phyloP scores from a whole-genome alignment of 2,888 invertebrate species.

The Spialia ferax region DNA sequence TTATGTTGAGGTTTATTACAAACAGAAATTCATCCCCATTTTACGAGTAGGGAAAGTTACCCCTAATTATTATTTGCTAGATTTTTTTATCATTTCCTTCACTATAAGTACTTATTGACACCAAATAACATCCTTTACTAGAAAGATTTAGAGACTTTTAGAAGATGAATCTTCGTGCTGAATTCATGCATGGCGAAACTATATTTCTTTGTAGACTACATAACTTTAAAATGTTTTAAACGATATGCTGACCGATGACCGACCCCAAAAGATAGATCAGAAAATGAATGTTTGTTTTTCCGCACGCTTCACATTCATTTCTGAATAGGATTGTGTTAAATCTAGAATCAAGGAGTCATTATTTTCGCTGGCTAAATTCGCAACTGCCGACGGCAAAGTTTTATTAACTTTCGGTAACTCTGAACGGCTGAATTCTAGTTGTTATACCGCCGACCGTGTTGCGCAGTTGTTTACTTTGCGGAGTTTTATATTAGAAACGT shows the following conservation, averaged over 20 bases:
- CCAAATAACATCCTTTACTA: no score
- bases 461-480: conserved; percentile 30
- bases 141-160: no score
- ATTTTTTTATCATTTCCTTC: no score
- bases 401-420: conserved; percentile 38
- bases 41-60: no score
- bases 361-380: conserved; percentile 24
- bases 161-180: no score
- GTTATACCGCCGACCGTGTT: conserved; percentile 26
- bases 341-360: conserved; percentile 22
- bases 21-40: no score
- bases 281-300: neutral
- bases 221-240: no score
- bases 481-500: conserved; percentile 22
- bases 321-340: conserved; percentile 4
- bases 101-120: no score
- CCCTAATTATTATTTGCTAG: no score
- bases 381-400: conserved; percentile 29
- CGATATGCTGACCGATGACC: no score
- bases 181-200: no score
- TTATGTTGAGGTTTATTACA: neutral
- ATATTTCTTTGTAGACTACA: no score
- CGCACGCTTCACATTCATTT: neutral
- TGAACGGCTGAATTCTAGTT: conserved; percentile 34
- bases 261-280: neutral